Evolutionary conservation across 2,888 invertebrate genomes (phyloP), one percentile per base, ranked within the genome.

Genomic region (Acronicta alni): DNA sequence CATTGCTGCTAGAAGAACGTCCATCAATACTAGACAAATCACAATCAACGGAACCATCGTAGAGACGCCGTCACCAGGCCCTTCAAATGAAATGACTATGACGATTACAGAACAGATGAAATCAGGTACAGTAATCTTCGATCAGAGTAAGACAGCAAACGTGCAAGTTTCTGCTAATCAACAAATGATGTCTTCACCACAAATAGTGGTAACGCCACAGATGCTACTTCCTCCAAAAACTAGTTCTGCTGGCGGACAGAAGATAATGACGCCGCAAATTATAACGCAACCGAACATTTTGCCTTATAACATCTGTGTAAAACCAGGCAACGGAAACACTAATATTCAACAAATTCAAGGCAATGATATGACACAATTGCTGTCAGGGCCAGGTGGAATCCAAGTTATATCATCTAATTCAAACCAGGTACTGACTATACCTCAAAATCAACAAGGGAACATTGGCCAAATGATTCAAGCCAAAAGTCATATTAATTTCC

Each of bases 11-110:
- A 85, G 94, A 72, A 84, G 94, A 70, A 94, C 94, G 3, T 94
- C 94, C 12, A 93, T 94, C 35, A 95, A 95, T 57, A 95, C 94
- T 0, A 85, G 94, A 60, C 94, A 95, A 75, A 95, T 95, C 23
- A 95, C 94, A 10, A 95, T 95, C 45, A 95, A 95, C 52, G 94
- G 94, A 0, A 95, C 94, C 10, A 95, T 95, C 20, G 94, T 95
- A 0, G 94, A 95, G 78, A 95, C 94, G 8, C 94, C 93, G 12
- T 94, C 94, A n/a, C 94, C 94, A 6, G 94, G 94, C 0, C 94
- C 94, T 9, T 81, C 89, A 2, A 94, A 92, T 76, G 93, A 94
- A 86, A 89, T 94, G 90, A 93, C 94, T 0, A 93, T 93, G 92
- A 93, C 94, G 15, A 91, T 93, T 55, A 94, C 93, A 20, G 94